Base-by-base conservation (phyloP, 2,113 vertebrate genomes). In the Cochlearius cochlearius region DNA sequence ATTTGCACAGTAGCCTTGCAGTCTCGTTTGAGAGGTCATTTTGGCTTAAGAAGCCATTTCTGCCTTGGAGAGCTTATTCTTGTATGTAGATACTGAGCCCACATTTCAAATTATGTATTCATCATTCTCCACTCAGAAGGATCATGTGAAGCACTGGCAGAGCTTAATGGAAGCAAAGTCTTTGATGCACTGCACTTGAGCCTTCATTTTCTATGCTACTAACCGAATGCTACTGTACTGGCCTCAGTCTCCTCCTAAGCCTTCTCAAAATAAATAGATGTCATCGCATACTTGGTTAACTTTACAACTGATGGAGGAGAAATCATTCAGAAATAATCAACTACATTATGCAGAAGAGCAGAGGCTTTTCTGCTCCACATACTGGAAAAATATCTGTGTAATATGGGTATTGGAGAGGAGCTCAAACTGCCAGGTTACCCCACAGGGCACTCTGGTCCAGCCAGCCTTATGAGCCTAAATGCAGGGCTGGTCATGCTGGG, bases 301-400 rank as follows among this genome's bases (percentile, higher is more conserved):
- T 82, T 92, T 22, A 62, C 53, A 82, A 67, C 38, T 3, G 0
- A 60, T 5, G 32, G n/a, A 83, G 55, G 86, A 85, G 64, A 94
- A 94, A 93, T 62, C 17, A 66, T 53, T 93, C 77, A 90, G 81
- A 93, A 95, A 64, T 82, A 52, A 90, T 68, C 56, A 87, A 26
- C 72, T 49, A 22, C 38, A 15, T 74, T 64, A 79, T 34, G 26
- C 66, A 86, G 66, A 86, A 74, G 47, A 58, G 34, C 38, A 62
- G 41, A 68, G 26, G 15, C 20, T 94, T 92, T 94, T 89, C 91
- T 85, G 69, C 39, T 91, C 52, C 43, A 68, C 34, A 36, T 67
- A 50, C n/a, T 77, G 32, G 58, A 79, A 92, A 92, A 92, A 79
- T 47, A 60, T 53, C 39, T 41, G 7, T 39, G 36, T 79, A 52